phyloP scores from a whole-genome alignment of 2,113 vertebrate genomes.

The Carollia perspicillata region DNA sequence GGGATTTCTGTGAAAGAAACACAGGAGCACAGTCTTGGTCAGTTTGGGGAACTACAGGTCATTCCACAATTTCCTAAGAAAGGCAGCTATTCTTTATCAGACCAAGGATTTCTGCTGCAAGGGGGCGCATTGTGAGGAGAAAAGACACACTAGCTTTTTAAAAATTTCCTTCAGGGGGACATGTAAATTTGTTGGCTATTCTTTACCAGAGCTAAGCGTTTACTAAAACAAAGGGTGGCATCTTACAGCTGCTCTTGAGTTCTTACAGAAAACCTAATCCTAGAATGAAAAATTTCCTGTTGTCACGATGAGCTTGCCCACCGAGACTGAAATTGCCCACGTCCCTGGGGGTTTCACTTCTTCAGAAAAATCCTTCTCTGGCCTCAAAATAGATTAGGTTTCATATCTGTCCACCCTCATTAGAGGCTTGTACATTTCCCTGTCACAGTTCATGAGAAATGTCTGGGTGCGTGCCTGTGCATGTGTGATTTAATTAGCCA shows the following conservation, averaged over 20 bases:
- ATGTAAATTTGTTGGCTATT: background rate
- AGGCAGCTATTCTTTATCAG: background rate
- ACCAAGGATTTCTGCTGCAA: background rate
- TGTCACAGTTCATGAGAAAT: background rate
- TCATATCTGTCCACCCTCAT: background rate
- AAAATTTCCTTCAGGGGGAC: background rate
- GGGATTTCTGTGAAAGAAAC: background rate
- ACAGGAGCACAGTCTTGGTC: background rate
- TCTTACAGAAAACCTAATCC: background rate
- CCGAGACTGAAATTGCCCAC: background rate
- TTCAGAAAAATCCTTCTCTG: background rate
- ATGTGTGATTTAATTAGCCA: background rate
- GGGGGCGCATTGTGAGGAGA: background rate
- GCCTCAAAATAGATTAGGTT: background rate
- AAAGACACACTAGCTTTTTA: background rate
- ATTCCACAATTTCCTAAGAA: background rate
- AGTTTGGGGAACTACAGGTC: background rate
- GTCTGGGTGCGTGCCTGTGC: background rate
- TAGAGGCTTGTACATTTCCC: background rate
- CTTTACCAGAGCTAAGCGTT: background rate
- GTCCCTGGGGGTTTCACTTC: background rate
- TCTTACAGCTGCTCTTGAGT: background rate
- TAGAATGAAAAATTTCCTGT: background rate
- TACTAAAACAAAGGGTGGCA: background rate
- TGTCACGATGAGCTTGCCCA: background rate